Percentiles rank a stretch among this genome's conserved stretches.
Conservation (phyloP, 2,113 vertebrate genomes). For the Platycercus adscitus region DNA sequence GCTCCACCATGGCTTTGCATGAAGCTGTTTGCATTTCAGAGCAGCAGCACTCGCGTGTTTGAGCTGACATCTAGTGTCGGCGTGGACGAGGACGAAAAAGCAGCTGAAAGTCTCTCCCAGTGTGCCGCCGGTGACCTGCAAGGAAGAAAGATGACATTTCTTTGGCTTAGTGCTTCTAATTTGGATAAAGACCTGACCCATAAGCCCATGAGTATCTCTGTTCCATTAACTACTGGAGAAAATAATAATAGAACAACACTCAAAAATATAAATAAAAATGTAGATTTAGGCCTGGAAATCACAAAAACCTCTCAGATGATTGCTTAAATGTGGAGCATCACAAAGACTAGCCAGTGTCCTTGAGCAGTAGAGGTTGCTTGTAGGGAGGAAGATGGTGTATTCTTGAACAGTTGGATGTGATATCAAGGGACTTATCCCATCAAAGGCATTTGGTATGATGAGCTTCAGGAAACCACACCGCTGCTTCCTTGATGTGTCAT, state of each 20-base stretch:
- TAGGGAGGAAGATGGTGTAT: accelerated
- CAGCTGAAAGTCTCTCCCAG: not conserved
- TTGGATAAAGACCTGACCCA: not conserved
- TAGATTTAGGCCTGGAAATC: not conserved
- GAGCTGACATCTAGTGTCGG: conserved; percentile 72
- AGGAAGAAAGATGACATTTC: not conserved
- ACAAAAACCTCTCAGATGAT: not conserved
- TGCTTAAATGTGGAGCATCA: not conserved
- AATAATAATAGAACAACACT: not conserved
- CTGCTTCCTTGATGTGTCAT: not conserved
- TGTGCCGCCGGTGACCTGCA: accelerated
- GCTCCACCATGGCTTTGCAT: not conserved
- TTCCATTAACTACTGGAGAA: not conserved
- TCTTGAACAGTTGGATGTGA: not conserved
- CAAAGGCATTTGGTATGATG: not conserved
- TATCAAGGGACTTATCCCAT: not conserved
- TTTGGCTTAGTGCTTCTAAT: not conserved
- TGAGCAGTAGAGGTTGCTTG: not conserved
- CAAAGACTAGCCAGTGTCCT: not conserved
- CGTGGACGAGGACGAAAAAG: not conserved
- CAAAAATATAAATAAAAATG: not conserved
- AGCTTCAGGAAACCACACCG: not conserved
- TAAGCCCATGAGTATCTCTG: not conserved
- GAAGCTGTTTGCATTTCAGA: not conserved
- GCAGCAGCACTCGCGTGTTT: not conserved